These are phyloP conservation scores for Campoplex capitator DNA, from an alignment of 2,888 invertebrate genomes.

Conservation along the genomic window DNA sequence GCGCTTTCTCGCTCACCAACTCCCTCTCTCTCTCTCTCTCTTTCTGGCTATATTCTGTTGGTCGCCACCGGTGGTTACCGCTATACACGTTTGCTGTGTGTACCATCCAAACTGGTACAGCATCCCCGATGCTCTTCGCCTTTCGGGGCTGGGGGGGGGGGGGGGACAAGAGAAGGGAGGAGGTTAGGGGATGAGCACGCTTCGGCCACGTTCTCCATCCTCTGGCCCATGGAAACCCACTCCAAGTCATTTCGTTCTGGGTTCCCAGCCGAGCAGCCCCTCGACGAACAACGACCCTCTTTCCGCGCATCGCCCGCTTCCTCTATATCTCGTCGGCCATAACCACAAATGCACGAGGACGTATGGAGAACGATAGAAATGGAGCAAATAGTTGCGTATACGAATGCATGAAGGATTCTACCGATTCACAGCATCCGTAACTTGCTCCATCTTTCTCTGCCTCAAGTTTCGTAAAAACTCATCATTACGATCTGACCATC, in stretches of 20 bases:
- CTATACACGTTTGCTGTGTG: slow-evolving; percentile 69
- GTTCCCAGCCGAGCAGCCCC: slow-evolving; percentile 50
- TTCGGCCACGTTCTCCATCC: slow-evolving; percentile 77
- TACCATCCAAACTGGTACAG: slow-evolving; percentile 48
- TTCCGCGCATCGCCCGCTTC: slow-evolving; percentile 21
- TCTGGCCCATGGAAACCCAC: slow-evolving; percentile 78
- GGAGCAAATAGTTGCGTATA: neutral
- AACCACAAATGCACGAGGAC: slow-evolving; percentile 9
- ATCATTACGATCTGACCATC: neutral
- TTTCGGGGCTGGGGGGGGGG: slow-evolving; percentile 30
- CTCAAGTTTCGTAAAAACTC: neutral
- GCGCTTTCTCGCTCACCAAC: slow-evolving; percentile 17
- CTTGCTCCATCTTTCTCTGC: neutral
- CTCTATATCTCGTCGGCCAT: slow-evolving; percentile 16
- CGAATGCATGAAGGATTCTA: slow-evolving; percentile 14
- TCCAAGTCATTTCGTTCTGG: slow-evolving; percentile 65
- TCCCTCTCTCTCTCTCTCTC: slow-evolving; percentile 42
- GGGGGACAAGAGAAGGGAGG: neutral
- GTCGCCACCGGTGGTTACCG: slow-evolving; percentile 58
- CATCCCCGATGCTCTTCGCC: slow-evolving; percentile 46
- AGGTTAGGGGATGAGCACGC: slow-evolving; percentile 59
- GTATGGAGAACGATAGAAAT: slow-evolving; percentile 2
- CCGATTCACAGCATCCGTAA: neutral
- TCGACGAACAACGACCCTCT: slow-evolving; percentile 66
- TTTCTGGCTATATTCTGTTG: slow-evolving; percentile 59